A percentile compares a stretch with the other conserved stretches of the same genome.
Evolutionary conservation across 2,888 invertebrate species (phyloP).

Genomic region (Apamea epomidion): DNA sequence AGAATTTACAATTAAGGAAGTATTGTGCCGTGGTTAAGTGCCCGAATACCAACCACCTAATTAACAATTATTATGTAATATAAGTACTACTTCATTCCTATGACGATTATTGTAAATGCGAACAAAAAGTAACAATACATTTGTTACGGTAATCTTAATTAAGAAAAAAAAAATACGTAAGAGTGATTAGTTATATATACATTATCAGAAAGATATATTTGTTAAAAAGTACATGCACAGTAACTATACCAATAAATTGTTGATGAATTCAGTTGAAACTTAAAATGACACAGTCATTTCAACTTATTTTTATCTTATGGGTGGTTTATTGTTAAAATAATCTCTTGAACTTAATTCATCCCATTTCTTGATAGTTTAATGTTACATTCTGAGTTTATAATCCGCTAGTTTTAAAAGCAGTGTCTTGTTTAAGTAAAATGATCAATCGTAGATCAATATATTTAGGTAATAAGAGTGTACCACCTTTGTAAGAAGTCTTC

Average conservation of each 20-base stretch:
- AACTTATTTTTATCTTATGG: slow-evolving; percentile 13
- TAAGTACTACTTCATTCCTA: slow-evolving; percentile 37
- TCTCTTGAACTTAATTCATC: slow-evolving; percentile 19
- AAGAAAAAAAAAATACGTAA: slow-evolving; percentile 3
- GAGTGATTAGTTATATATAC: slow-evolving; percentile 24
- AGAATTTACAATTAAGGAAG: slow-evolving; percentile 7
- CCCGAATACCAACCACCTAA: slow-evolving; percentile 13
- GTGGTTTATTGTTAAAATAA: not conserved
- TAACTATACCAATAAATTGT: slow-evolving; percentile 3
- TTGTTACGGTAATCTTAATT: slow-evolving; percentile 8
- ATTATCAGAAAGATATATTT: slow-evolving; percentile 7
- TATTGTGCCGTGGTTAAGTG: not conserved
- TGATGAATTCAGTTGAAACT: slow-evolving; percentile 13
- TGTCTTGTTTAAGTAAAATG: slow-evolving; percentile 1
- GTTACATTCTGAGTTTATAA: slow-evolving; percentile 23
- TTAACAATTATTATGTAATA: not conserved
- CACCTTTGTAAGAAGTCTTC: slow-evolving; percentile 36
- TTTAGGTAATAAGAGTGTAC: slow-evolving; percentile 21
- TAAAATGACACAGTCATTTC: not conserved
- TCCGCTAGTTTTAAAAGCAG: slow-evolving; percentile 8
- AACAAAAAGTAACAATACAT: slow-evolving; percentile 20
- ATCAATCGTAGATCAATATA: slow-evolving; percentile 31
- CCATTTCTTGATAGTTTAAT: slow-evolving; percentile 10
- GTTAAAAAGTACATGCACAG: not conserved
- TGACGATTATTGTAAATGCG: slow-evolving; percentile 10